Evolutionary conservation across 2,888 invertebrate genomes (phyloP).

Genomic region (Lasioglossum lativentre): DNA sequence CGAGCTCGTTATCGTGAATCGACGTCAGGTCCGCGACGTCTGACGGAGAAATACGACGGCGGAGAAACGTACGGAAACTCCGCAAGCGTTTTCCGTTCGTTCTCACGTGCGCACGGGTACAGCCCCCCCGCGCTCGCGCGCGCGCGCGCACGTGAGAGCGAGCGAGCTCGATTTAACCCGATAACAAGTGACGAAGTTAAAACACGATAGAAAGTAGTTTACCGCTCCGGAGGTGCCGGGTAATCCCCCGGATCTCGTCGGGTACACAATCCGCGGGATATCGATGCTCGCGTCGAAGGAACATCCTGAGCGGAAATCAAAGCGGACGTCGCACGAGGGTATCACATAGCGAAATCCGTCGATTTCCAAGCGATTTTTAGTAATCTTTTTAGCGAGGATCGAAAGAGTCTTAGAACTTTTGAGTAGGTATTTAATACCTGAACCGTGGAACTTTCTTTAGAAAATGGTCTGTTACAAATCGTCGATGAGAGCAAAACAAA

Average conservation of each 20-base stretch:
- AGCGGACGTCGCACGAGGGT: background rate
- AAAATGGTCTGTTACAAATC: too few relatives aligned
- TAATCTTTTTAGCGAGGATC: background rate
- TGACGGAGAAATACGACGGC: constrained; percentile 20
- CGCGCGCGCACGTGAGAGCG: background rate
- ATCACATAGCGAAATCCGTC: background rate
- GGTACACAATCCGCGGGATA: constrained; percentile 21
- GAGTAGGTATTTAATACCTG: background rate
- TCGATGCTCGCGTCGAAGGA: constrained; percentile 4
- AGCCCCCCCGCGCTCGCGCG: background rate
- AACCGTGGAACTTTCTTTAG: too few relatives aligned
- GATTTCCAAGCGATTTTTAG: background rate
- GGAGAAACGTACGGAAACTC: background rate
- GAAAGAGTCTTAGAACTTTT: background rate
- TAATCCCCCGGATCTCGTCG: constrained; percentile 32
- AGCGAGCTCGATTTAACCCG: background rate
- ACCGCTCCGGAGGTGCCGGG: constrained; percentile 1
- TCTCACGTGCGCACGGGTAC: constrained; percentile 23
- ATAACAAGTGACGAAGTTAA: constrained; percentile 34
- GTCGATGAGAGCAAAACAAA: too few relatives aligned
- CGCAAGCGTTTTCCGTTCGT: constrained; percentile 10
- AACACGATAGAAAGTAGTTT: constrained; percentile 26
- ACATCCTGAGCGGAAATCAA: background rate
- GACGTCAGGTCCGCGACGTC: constrained; percentile 38
- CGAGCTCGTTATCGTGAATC: constrained; percentile 32